Percentiles rank a stretch among this genome's conserved stretches.
phyloP scores from a whole-genome alignment of 2,888 invertebrate species.

The Sinohyriopsis cumingii region DNA sequence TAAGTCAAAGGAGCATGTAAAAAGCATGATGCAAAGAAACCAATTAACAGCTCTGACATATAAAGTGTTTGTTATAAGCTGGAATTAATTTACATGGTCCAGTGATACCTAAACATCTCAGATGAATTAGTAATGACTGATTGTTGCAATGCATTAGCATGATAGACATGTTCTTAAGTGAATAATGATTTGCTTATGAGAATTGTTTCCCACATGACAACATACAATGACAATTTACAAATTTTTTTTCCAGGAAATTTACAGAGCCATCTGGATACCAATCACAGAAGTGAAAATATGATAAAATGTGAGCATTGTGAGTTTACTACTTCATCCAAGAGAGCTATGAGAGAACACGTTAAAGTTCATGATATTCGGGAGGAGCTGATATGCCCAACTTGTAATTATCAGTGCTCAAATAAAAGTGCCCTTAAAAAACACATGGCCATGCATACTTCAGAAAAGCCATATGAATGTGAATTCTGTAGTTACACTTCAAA shows the following conservation, averaged over 20 bases:
- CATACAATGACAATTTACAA: too few species aligned
- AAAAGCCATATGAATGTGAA: conserved; percentile 59
- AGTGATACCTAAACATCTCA: background rate
- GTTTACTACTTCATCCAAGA: conserved; percentile 65
- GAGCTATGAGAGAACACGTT: conserved; percentile 63
- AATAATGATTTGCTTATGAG: background rate
- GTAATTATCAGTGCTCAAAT: conserved; percentile 59
- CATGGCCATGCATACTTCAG: conserved; percentile 55
- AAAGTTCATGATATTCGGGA: conserved; percentile 51
- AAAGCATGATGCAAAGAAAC: too few species aligned
- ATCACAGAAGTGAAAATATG: conserved; percentile 63
- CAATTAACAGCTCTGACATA: too few species aligned
- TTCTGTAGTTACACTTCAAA: conserved; percentile 62
- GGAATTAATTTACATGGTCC: too few species aligned
- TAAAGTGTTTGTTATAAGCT: too few species aligned
- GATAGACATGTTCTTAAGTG: background rate
- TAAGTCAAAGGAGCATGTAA: too few species aligned
- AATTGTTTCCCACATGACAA: too few species aligned
- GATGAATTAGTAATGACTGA: background rate
- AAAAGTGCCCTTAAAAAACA: conserved; percentile 59
- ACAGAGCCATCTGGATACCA: conserved; percentile 66
- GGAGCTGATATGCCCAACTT: conserved; percentile 50
- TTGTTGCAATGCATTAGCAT: background rate
- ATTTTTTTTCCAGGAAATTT: conserved; percentile 65
- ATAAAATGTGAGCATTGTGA: conserved; percentile 64